Evolutionary conservation across 92 coral and sea anemone species (phyloP), one percentile per base, ranked within the genome.

Genomic region (Porites evermanni): DNA sequence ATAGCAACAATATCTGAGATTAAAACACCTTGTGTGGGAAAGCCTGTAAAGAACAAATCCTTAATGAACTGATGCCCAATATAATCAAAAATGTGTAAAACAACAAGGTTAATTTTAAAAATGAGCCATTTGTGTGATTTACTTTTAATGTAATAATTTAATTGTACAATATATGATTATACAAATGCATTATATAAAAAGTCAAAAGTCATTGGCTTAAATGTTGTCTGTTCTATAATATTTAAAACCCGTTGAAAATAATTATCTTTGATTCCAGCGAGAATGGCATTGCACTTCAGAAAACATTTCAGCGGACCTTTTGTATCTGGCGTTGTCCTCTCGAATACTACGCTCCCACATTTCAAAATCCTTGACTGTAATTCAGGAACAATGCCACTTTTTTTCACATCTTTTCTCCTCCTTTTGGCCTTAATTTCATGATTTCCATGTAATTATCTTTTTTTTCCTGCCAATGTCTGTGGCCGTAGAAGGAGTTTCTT

Each of bases 231-330:
- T 29, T 29, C 32, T 29, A 3, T 2, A 29, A 29, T 29, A 29
- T 2, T 29, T 29, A 29, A 29, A 2, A 29, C 4, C 32, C 32
- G 3, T 29, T 29, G 32, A 29, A 29, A 83, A 74, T 29, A 29
- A 29, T 2, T 83, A 38, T 84, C 82, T 74, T 75, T 84, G 74
- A 84, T 74, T 21, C 82, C 75, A 50, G 81, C 69, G 23, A 84
- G 60, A 50, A 84, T 84, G 61, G 90, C 64, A 16, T 79, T 79
- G 85, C 32, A 61, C 54, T n/a, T 87, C 90, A 68, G 50, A 8
- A 51, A 72, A 79, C 74, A 87, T 65, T 77, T 79, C 75, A 8
- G 74, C 54, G 2, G 81, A 71, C 16, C 75, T 38, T 63, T 79
- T 76, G 63, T 68, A 78, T 19, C 70, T 67, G 4, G 77, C 84